phyloP scores from a whole-genome alignment of 2,113 vertebrate genomes.

The Poecile atricapillus region DNA sequence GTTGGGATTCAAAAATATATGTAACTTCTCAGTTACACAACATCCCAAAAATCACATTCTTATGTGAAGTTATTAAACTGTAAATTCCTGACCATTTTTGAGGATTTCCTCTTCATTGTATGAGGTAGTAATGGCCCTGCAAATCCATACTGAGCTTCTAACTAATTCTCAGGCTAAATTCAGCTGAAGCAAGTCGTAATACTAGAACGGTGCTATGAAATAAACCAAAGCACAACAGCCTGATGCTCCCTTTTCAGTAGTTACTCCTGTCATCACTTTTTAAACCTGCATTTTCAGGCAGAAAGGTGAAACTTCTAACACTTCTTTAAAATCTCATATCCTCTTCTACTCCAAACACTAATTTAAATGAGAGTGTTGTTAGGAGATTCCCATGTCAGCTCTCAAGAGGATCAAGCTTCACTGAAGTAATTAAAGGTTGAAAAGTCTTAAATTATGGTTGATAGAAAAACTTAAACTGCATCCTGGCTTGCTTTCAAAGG shows the following conservation, averaged over 20 bases:
- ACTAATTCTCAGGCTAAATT: neutral
- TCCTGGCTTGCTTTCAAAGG: neutral
- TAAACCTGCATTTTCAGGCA: neutral
- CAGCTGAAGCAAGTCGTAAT: neutral
- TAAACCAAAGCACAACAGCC: neutral
- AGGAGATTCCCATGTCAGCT: neutral
- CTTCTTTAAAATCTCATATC: neutral
- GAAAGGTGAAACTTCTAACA: neutral
- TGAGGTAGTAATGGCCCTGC: neutral
- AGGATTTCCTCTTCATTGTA: neutral
- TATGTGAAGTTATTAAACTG: neutral
- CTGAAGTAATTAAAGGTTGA: neutral
- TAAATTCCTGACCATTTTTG: neutral
- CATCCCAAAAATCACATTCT: neutral
- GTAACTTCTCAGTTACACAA: neutral
- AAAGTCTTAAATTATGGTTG: neutral
- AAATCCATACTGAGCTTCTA: neutral
- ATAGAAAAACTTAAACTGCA: neutral
- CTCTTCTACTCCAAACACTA: neutral
- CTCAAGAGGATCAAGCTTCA: neutral
- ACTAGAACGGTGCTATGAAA: neutral
- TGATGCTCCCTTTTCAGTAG: neutral
- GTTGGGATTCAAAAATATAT: neutral
- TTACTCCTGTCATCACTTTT: neutral
- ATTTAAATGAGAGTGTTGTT: neutral